Evolutionary conservation across 2,113 vertebrate genomes (phyloP).

Genomic region (Tringa solitaria): DNA sequence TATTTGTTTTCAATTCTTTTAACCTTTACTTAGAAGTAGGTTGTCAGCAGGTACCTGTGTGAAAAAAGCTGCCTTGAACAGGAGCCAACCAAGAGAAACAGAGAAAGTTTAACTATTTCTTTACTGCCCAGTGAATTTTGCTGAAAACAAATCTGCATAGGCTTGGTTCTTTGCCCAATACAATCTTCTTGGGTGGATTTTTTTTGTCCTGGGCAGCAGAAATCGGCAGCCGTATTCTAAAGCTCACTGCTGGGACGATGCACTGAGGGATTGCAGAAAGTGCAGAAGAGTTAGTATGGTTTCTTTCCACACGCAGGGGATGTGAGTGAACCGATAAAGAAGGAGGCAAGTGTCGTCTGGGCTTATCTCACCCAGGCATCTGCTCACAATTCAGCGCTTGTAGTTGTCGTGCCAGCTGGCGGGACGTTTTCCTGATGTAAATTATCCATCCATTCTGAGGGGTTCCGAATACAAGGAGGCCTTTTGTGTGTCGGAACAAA

Average conservation of each 20-base stretch:
- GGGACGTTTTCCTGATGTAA: slow-evolving; percentile 60
- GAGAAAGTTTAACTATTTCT: background rate
- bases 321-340: background rate
- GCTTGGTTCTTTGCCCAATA: background rate
- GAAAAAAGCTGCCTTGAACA: background rate
- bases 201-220: background rate
- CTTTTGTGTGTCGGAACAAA: slow-evolving; percentile 63
- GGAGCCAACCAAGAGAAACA: background rate
- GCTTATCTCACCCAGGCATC: slow-evolving; percentile 69
- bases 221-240: background rate
- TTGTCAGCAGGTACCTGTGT: background rate
- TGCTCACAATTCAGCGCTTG: slow-evolving; percentile 70
- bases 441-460: slow-evolving; percentile 68
- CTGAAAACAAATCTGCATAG: background rate
- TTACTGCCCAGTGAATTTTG: background rate
- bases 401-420: slow-evolving; percentile 58
- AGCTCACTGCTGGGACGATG: background rate
- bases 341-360: background rate
- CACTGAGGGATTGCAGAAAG: background rate
- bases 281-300: background rate
- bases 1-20: background rate
- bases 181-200: background rate
- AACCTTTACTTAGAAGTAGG: background rate
- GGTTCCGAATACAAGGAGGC: slow-evolving; percentile 62
- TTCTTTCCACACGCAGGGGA: background rate